Percentiles rank a stretch among this genome's conserved stretches.
These are phyloP conservation scores for Vidua macroura DNA, from an alignment of 2,113 vertebrate genomes.

Conservation along the genomic window DNA sequence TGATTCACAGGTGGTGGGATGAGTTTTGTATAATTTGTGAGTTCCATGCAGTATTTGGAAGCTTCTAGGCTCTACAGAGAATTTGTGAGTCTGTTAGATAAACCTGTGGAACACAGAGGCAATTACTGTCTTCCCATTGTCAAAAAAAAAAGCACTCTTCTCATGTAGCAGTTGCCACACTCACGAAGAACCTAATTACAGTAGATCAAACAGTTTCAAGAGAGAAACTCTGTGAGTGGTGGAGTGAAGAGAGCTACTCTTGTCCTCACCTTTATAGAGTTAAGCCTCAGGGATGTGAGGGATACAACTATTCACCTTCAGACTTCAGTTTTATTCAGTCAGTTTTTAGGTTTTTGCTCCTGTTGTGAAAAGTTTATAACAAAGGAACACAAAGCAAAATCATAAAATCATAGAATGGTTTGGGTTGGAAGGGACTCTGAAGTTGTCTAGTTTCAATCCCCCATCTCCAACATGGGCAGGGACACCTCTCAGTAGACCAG, in stretches of 20 bases:
- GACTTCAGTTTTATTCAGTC: background rate
- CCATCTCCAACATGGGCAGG: fast-evolving
- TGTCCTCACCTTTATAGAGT: background rate
- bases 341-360: background rate
- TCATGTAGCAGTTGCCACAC: background rate
- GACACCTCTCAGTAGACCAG: background rate
- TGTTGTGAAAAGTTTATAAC: background rate
- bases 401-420: background rate
- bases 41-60: background rate
- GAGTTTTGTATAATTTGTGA: background rate
- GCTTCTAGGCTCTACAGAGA: background rate
- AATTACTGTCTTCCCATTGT: background rate
- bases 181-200: background rate
- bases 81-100: background rate
- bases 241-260: background rate
- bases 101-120: background rate
- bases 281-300: background rate
- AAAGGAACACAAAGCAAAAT: background rate
- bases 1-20: background rate
- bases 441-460: background rate
- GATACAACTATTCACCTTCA: background rate
- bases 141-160: background rate
- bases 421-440: background rate
- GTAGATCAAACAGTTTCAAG: background rate
- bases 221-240: background rate